A percentile compares a stretch with the other conserved stretches of the same genome.
Conservation (phyloP, 2,797 vertebrate species). For the Silurus aristotelis region DNA sequence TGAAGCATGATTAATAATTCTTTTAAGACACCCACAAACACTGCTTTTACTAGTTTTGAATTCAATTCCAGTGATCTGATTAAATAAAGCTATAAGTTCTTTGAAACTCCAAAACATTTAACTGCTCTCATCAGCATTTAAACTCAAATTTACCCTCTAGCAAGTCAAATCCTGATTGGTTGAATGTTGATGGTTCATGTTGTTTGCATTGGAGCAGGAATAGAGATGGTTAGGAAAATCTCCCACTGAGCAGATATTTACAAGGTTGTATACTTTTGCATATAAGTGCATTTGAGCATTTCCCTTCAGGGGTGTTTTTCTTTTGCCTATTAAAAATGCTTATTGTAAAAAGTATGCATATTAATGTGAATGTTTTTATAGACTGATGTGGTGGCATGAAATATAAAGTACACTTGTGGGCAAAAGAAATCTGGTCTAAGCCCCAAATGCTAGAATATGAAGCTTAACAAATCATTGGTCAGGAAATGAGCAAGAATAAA, state of each 20-base stretch:
- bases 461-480: too few species aligned
- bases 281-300: too few species aligned
- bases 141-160: background rate
- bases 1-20: background rate
- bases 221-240: background rate
- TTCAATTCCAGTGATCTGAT: background rate
- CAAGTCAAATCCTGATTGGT: background rate
- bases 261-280: background rate
- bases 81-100: background rate
- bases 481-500: too few species aligned
- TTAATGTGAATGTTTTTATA: background rate
- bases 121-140: background rate
- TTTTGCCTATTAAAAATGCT: too few species aligned
- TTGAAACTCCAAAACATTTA: background rate
- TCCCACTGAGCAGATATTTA: background rate
- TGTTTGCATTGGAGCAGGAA: background rate
- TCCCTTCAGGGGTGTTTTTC: too few species aligned
- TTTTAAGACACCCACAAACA: background rate
- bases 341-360: background rate
- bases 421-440: too few species aligned
- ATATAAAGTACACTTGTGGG: too few species aligned
- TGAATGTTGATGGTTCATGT: background rate
- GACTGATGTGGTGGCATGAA: background rate
- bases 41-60: background rate
- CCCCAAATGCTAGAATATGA: too few species aligned